Conservation (phyloP, 2,888 invertebrate genomes). For the Dusona sp. region DNA sequence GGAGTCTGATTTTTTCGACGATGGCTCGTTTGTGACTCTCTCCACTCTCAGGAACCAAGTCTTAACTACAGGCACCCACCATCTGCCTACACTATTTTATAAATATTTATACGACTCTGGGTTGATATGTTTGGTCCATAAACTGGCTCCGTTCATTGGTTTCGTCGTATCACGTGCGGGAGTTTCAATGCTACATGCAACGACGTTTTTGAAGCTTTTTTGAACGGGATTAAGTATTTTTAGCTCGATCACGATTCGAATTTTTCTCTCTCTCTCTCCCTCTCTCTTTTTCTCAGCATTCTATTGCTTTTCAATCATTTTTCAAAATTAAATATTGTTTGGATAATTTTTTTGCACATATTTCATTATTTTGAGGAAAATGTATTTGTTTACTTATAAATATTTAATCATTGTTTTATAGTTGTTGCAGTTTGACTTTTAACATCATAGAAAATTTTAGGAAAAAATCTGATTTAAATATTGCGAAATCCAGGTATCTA, state of each 20-base stretch:
- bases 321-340: neutral
- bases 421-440: neutral
- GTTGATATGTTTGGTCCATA: conserved; percentile 77
- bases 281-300: neutral
- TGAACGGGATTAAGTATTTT: conserved; percentile 72
- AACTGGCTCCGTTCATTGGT: conserved; percentile 61
- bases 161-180: conserved; percentile 54
- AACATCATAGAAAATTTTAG: neutral
- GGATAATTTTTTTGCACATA: neutral
- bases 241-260: conserved; percentile 68
- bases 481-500: neutral
- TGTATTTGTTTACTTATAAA: neutral
- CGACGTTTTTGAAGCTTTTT: conserved; percentile 43
- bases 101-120: conserved; percentile 78
- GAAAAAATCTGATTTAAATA: neutral
- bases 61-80: conserved; percentile 74
- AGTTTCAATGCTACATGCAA: conserved; percentile 50
- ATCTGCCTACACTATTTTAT: conserved; percentile 81
- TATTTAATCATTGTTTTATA: neutral
- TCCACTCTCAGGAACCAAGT: conserved; percentile 42
- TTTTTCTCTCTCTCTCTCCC: conserved; percentile 46
- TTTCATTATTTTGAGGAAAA: no score
- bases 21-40: conserved; percentile 3
- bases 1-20: conserved; percentile 49
- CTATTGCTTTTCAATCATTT: neutral